These are phyloP conservation scores for Parauchenoglanis ngamensis DNA, from an alignment of 2,797 vertebrate genomes.

Conservation along the genomic window DNA sequence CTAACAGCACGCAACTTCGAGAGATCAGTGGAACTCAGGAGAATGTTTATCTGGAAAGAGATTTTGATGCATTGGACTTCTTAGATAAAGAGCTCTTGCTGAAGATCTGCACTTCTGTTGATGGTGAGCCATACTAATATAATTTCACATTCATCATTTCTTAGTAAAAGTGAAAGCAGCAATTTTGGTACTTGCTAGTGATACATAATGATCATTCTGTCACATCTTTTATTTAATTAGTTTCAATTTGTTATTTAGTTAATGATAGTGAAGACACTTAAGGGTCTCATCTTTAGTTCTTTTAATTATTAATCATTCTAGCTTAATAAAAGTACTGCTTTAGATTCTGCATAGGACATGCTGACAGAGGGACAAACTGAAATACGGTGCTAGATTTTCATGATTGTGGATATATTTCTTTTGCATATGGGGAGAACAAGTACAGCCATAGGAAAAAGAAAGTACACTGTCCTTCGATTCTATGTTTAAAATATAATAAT, in stretches of 20 bases:
- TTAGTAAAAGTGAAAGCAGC: background rate
- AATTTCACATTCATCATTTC: background rate
- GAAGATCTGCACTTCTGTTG: conserved; percentile 73
- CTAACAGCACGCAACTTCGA: conserved; percentile 73
- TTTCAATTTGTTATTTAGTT: too few relatives aligned
- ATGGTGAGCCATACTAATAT: conserved; percentile 67
- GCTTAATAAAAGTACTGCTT: too few relatives aligned
- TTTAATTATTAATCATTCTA: background rate
- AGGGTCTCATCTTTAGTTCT: background rate
- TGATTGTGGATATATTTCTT: background rate
- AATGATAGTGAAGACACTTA: too few relatives aligned
- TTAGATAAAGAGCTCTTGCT: conserved; percentile 76
- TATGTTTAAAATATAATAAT: too few relatives aligned
- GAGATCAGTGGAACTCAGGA: conserved; percentile 75
- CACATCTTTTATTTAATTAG: background rate
- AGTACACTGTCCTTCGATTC: too few relatives aligned
- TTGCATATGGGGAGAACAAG: background rate
- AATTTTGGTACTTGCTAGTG: background rate
- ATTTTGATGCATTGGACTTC: conserved; percentile 74
- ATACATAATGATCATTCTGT: background rate
- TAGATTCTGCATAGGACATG: background rate
- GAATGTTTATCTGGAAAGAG: conserved; percentile 66
- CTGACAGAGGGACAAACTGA: background rate
- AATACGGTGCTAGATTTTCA: background rate
- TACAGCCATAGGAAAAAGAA: background rate